A percentile compares a stretch with the other conserved stretches of the same genome.
Evolutionary conservation across 2,113 vertebrate species (phyloP).

Genomic region (Charina bottae): DNA sequence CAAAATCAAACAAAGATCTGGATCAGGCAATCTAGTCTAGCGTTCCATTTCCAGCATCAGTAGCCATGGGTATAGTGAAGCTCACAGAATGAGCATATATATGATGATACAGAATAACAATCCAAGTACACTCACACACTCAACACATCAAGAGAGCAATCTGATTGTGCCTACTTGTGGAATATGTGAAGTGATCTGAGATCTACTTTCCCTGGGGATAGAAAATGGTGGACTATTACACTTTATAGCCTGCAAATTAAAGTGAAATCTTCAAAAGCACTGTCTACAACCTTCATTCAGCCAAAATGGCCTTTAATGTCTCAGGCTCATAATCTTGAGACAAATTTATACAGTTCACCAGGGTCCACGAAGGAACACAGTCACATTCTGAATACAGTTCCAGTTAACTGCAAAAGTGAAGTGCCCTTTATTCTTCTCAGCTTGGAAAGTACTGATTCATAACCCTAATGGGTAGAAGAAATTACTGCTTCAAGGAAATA

Average conservation of each 20-base stretch:
- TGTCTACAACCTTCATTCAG: conserved; percentile 75
- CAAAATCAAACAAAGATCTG: background rate
- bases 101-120: accelerated
- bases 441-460: conserved; percentile 13
- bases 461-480: background rate
- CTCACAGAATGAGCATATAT: background rate
- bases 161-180: background rate
- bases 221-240: conserved; percentile 84
- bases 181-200: background rate
- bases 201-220: conserved; percentile 79
- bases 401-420: conserved; percentile 43
- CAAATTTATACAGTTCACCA: conserved; percentile 58
- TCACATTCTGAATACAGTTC: conserved; percentile 40
- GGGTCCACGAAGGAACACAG: conserved; percentile 52
- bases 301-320: conserved; percentile 70
- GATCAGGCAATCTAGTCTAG: background rate
- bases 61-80: background rate
- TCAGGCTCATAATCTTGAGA: conserved; percentile 73
- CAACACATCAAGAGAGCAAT: background rate
- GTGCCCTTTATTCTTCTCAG: conserved; percentile 2
- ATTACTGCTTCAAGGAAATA: conserved; percentile 6
- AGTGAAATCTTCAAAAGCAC: conserved; percentile 78
- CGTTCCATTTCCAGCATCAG: background rate
- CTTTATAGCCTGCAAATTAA: conserved; percentile 85
- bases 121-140: background rate